Conservation (phyloP, 2,888 invertebrate genomes). For the Orthosia gothica region DNA sequence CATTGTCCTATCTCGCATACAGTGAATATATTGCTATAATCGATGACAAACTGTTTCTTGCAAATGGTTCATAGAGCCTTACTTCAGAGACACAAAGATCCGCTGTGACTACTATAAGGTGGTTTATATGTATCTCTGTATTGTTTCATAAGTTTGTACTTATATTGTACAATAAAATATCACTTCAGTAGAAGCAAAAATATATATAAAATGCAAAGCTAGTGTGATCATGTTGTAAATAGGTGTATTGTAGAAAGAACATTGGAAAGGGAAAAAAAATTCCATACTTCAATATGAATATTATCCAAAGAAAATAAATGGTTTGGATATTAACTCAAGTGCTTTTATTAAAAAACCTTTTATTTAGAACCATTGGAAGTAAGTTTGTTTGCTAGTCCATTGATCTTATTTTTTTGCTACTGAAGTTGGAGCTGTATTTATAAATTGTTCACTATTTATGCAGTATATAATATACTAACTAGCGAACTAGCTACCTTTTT, state of each 20-base stretch:
- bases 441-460: neutral
- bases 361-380: neutral
- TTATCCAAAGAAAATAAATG: slow-evolving; percentile 79
- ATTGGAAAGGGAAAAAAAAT: slow-evolving; percentile 71
- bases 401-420: neutral
- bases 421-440: neutral
- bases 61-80: no score
- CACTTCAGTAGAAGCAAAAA: slow-evolving; percentile 63
- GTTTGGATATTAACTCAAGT: slow-evolving; percentile 72
- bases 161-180: slow-evolving; percentile 63
- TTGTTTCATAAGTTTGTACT: slow-evolving; percentile 65
- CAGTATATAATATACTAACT: neutral
- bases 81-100: no score
- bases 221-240: slow-evolving; percentile 73
- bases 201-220: slow-evolving; percentile 70
- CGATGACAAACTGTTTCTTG: no score
- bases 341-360: slow-evolving; percentile 47
- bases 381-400: neutral
- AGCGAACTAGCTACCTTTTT: neutral
- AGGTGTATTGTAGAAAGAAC: slow-evolving; percentile 71
- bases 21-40: no score
- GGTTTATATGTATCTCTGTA: slow-evolving; percentile 29
- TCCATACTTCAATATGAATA: slow-evolving; percentile 73
- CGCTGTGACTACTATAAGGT: slow-evolving; percentile 8
- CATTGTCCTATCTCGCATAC: no score